Conservation (phyloP, 2,113 vertebrate species). For the Callospermophilus lateralis region DNA sequence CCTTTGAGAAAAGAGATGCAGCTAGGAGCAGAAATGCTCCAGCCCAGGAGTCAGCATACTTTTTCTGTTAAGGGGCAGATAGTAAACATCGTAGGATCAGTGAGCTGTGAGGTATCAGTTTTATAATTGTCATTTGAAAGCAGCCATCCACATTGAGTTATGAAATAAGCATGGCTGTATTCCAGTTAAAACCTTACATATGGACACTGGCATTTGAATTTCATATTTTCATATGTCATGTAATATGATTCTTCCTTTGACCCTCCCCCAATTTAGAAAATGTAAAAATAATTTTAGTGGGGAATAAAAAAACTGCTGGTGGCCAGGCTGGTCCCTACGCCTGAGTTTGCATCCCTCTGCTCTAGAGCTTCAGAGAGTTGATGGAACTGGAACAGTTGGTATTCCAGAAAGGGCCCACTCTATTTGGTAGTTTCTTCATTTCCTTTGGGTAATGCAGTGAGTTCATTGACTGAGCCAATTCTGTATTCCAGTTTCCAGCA, state of each 20-base stretch:
- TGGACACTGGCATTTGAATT: conserved; percentile 60
- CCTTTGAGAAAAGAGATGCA: conserved; percentile 11
- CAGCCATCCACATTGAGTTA: not conserved
- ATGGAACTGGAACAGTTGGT: not conserved
- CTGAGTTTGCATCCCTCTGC: not conserved
- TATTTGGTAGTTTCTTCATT: not conserved
- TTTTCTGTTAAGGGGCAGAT: not conserved
- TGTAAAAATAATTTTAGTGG: conserved; percentile 40
- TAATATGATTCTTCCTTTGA: conserved; percentile 40
- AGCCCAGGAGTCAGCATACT: not conserved
- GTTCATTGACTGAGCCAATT: not conserved
- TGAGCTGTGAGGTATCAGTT: not conserved
- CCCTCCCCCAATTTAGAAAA: conserved; percentile 22
- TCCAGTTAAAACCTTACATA: conserved; percentile 63
- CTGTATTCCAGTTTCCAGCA: conserved; percentile 8
- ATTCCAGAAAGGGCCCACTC: not conserved
- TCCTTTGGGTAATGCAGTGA: not conserved
- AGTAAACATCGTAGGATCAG: conserved; percentile 26
- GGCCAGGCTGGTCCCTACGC: not conserved
- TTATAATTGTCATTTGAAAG: not conserved
- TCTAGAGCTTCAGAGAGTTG: not conserved
- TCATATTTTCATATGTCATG: conserved; percentile 57
- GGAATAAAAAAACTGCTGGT: not conserved
- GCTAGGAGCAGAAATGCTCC: not conserved
- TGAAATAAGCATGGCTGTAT: not conserved